Conservation (phyloP, 2,113 vertebrate species). For the Symphodus melops region DNA sequence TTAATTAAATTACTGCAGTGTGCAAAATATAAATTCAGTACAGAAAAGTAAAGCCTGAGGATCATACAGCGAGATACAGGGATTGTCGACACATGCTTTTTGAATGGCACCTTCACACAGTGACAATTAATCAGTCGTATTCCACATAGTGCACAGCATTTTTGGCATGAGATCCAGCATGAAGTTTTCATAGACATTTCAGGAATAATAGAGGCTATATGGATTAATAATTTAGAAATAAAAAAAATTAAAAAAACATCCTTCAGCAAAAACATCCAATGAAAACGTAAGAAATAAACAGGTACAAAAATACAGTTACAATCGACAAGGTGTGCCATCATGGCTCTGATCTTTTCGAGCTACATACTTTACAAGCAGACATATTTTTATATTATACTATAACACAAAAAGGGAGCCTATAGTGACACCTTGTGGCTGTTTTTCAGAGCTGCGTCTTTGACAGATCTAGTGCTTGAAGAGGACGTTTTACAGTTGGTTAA, state of each 20-base stretch:
- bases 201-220: background rate
- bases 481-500: background rate
- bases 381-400: no score
- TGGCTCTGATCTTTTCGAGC: no score
- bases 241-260: background rate
- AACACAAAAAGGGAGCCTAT: background rate
- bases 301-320: no score
- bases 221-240: background rate
- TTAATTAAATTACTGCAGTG: conserved; percentile 15
- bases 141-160: background rate
- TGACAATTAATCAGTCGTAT: background rate
- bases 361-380: no score
- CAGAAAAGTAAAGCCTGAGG: conserved; percentile 16
- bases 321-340: no score
- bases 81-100: conserved; percentile 38
- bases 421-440: conserved; percentile 45
- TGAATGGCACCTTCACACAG: background rate
- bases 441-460: background rate
- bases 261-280: background rate
- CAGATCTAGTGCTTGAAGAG: background rate
- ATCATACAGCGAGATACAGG: background rate
- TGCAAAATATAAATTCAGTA: background rate
- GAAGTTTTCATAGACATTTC: background rate
- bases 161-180: conserved; percentile 3
- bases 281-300: no score